Percentiles rank a stretch among this genome's conserved stretches.
Conservation (phyloP, 2,797 vertebrate genomes). For the Hyperoplus lanceolatus region DNA sequence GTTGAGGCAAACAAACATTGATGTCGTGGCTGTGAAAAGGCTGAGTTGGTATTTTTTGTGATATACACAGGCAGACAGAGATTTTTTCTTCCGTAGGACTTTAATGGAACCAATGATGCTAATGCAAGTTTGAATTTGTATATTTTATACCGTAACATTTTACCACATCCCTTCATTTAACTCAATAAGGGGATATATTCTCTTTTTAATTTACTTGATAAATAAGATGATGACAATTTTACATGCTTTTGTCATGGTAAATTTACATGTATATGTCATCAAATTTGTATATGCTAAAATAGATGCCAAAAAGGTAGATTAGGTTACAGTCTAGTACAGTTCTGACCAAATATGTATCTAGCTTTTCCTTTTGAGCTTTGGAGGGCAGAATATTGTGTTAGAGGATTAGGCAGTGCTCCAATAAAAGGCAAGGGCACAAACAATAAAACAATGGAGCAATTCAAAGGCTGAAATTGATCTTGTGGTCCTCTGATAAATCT, state of each 20-base stretch:
- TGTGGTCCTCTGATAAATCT: slow-evolving; percentile 60
- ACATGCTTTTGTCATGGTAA: neutral
- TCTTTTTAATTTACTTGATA: neutral
- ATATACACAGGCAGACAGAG: slow-evolving; percentile 11
- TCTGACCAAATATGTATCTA: neutral
- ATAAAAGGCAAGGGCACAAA: slow-evolving; percentile 17
- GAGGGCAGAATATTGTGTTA: neutral
- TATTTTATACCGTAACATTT: too few relatives aligned
- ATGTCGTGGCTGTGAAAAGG: slow-evolving; percentile 46
- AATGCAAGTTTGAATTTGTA: neutral
- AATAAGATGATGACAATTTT: neutral
- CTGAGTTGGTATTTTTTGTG: slow-evolving; percentile 60
- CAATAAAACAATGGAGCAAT: slow-evolving; percentile 43
- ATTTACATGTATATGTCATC: neutral
- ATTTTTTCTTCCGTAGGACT: neutral
- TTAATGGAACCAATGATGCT: neutral
- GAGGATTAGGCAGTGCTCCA: slow-evolving; percentile 12
- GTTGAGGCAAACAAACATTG: slow-evolving; percentile 58
- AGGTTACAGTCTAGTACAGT: neutral
- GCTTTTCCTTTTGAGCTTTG: slow-evolving; percentile 16
- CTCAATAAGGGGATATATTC: too few relatives aligned
- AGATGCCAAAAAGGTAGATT: neutral
- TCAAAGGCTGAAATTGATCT: slow-evolving; percentile 63
- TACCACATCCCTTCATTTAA: neutral
- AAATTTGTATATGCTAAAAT: neutral